Conservation (phyloP, 2,797 vertebrate genomes). For the Gambelia wislizenii region DNA sequence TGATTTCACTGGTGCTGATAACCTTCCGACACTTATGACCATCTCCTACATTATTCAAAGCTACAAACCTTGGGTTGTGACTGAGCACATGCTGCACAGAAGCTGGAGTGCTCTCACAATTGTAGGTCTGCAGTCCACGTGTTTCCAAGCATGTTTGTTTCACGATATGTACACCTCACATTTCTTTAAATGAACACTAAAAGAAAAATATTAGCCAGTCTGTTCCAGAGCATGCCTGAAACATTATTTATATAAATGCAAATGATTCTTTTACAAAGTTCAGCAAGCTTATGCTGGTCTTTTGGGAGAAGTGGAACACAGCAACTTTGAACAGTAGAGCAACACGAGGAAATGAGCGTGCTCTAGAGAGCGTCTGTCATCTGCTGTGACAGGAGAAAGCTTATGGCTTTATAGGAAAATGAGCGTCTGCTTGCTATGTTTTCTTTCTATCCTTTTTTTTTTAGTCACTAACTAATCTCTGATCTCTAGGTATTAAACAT, state of each 20-base stretch:
- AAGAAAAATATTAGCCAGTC: not conserved
- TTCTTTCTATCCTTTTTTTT: not conserved
- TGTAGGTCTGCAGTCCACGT: not conserved
- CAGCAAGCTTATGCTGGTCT: not conserved
- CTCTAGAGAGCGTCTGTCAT: not conserved
- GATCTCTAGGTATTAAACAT: conserved; percentile 13
- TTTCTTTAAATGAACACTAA: not conserved
- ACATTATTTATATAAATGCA: not conserved
- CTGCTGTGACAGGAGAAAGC: conserved; percentile 25
- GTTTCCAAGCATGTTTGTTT: not conserved
- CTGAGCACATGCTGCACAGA: not conserved
- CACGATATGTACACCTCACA: too few relatives aligned
- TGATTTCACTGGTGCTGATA: too few relatives aligned
- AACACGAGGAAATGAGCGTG: not conserved
- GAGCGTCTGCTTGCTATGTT: conserved; percentile 17
- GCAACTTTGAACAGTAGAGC: not conserved
- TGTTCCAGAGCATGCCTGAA: not conserved
- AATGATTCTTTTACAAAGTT: conserved; percentile 12
- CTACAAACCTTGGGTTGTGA: not conserved
- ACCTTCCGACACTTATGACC: not conserved
- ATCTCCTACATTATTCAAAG: not conserved
- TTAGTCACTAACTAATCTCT: conserved; percentile 16
- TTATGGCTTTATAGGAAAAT: conserved; percentile 31
- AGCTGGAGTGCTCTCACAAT: too few relatives aligned
- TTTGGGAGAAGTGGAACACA: not conserved